Base-by-base conservation (phyloP, 92 coral and sea anemone species). In the Palythoa caribaeorum region DNA sequence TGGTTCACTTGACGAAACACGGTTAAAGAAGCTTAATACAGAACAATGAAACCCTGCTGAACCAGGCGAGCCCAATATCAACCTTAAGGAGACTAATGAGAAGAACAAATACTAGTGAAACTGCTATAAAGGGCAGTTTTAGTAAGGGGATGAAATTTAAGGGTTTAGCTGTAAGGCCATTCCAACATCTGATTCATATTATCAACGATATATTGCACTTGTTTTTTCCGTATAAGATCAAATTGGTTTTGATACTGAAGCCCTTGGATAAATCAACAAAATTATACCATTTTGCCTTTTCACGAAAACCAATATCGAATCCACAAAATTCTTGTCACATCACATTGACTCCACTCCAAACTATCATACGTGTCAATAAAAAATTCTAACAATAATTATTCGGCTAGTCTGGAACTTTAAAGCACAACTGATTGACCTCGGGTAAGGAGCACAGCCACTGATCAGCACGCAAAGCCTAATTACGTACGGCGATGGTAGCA, bases 1-100 rank as follows among this genome's bases (percentile, higher is more conserved):
- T 81, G 3, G 15, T 66, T 47, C 76, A 81, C 48, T 19, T 66
- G 60, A 66, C 73, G 74, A 80, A 63, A 63, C 7, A 44, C 50
- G 50, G 37, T 20, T 63, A 60, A 40, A 66, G 40, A 66, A 48
- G 76, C 59, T 81, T 65, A 28, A 65, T 28, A 69, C 63, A 48
- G 52, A 47, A 66, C 20, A 81, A 62, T 37, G 38, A 60, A 54
- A 38, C 40, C n/a, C 54, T 47, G 62, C 72, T 21, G 36, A 28
- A 44, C 38, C n/a, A 19, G 28, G 28, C 28, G 28, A 28, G 20
- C 17, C 47, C 76, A 44, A 81, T 47, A 47, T 66, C 86, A 8
- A 21, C 9, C 55, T 76, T 53, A 19, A 69, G 73, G 36, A 5
- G 19, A 66, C 9, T 14, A 80, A 51, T 36, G 57, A 48, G 37